phyloP scores from a whole-genome alignment of 2,113 vertebrate species.

The Clarias batrachus region DNA sequence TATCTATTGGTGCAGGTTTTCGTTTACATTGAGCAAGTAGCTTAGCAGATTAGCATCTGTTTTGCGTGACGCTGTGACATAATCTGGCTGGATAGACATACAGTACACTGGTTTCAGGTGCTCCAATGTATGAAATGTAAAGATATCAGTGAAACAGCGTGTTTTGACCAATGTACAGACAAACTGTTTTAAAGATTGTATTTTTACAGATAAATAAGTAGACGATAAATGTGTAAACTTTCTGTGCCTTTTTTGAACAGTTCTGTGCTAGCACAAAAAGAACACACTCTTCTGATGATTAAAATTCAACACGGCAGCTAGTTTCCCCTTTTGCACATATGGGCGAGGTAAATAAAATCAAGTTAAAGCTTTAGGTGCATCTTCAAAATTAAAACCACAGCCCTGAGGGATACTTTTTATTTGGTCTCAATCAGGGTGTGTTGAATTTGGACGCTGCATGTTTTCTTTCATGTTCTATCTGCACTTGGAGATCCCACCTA shows the following conservation, averaged over 20 bases:
- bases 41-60: too few species aligned
- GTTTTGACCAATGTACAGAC: too few species aligned
- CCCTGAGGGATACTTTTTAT: not conserved
- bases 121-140: too few species aligned
- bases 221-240: not conserved
- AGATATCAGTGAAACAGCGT: too few species aligned
- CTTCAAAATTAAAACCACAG: not conserved
- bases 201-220: too few species aligned
- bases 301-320: not conserved
- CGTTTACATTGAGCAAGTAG: too few species aligned
- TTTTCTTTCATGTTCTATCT: conserved; percentile 33
- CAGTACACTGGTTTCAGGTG: too few species aligned
- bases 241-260: not conserved
- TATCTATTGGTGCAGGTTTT: too few species aligned
- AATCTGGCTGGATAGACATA: too few species aligned
- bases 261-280: not conserved
- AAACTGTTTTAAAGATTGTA: too few species aligned
- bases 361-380: not conserved
- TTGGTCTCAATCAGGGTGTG: conserved; percentile 27
- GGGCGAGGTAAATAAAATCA: not conserved
- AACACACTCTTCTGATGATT: not conserved
- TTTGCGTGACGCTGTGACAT: too few species aligned
- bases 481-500: conserved; percentile 29
- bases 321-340: not conserved
- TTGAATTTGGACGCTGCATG: conserved; percentile 33